Percentiles rank a stretch among this genome's conserved stretches.
These are phyloP conservation scores for Lucinisca nassula DNA, from an alignment of 2,888 invertebrate species.

Conservation along the genomic window DNA sequence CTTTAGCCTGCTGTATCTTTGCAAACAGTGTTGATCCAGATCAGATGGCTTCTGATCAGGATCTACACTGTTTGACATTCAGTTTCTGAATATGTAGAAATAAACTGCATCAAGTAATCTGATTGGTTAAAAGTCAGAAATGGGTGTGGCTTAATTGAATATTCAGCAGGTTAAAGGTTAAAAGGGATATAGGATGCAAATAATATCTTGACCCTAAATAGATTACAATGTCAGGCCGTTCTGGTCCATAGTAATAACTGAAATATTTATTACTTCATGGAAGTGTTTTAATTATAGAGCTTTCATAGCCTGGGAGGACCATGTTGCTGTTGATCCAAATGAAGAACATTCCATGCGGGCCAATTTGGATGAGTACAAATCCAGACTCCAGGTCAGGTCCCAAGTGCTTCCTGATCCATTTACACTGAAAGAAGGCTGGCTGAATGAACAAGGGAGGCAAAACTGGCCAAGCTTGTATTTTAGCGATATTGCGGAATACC, in stretches of 20 bases:
- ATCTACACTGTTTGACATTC: not conserved
- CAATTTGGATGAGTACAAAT: not conserved
- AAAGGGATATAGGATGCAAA: no score
- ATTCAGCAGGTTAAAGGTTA: no score
- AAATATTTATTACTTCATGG: no score
- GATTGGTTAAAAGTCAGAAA: no score
- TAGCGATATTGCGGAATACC: not conserved
- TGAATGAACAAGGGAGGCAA: not conserved
- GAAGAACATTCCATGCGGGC: not conserved
- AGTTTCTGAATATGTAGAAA: not conserved
- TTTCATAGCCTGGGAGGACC: constrained; percentile 11
- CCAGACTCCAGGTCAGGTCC: not conserved
- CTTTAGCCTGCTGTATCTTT: no score
- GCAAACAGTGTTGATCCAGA: constrained; percentile 89
- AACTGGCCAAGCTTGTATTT: not conserved
- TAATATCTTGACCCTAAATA: no score
- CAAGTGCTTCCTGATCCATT: constrained; percentile 7
- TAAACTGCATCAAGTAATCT: no score
- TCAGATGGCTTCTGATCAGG: constrained; percentile 92
- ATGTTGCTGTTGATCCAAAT: not conserved
- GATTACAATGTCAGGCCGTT: no score
- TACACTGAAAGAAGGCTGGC: not conserved
- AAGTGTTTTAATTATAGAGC: not conserved
- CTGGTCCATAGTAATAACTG: no score
- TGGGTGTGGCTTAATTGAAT: no score